Base-by-base conservation (phyloP, 2,113 vertebrate genomes). In the Tetraodon nigroviridis region DNA sequence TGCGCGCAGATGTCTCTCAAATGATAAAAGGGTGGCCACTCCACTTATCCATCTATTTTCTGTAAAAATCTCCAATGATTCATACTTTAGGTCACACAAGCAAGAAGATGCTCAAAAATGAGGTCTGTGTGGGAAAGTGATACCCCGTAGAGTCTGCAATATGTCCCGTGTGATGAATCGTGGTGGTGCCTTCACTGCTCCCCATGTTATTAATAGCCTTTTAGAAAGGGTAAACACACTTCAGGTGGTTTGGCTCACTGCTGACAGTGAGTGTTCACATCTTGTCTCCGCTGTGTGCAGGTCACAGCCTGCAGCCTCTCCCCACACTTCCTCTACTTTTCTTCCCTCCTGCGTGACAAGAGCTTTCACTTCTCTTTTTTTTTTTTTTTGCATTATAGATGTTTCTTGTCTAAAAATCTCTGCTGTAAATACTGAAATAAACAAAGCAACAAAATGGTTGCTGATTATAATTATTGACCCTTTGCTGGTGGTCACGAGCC, bases 261-360 rank as follows among this genome's bases (percentile, higher is more conserved):
- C 69, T 41, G 61, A n/a, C 53, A 73, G 61, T 20, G 67, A 66
- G 71, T 5, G 66, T 73, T 69, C 51, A 0, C 61, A 37, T 58
- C 53, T 71, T 6, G 4, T 71, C 45, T 60, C 49, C 3, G 47
- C 76, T 67, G 61, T 18, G 37, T 22, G 49, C 67, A 21, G 56
- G 18, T 64, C 65, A 55, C 40, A 51, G 29, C 54, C 55, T 0
- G 1, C 45, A 10, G 46, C 19, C 61, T 13, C 49, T 49, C 40
- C 48, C 24, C 42, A 53, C 16, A 4, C 67, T 82, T 85, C 79
- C 80, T 82, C 75, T 80, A 80, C 73, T 76, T 71, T 41, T 4
- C 49, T 63, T 55, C 37, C 7, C 45, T 17, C 0, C 51, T 20
- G 45, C 21, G 24, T 51, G 37, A 60, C 27, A 49, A 50, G 42